phyloP scores from a whole-genome alignment of 2,113 vertebrate genomes.

The Plectropomus leopardus region DNA sequence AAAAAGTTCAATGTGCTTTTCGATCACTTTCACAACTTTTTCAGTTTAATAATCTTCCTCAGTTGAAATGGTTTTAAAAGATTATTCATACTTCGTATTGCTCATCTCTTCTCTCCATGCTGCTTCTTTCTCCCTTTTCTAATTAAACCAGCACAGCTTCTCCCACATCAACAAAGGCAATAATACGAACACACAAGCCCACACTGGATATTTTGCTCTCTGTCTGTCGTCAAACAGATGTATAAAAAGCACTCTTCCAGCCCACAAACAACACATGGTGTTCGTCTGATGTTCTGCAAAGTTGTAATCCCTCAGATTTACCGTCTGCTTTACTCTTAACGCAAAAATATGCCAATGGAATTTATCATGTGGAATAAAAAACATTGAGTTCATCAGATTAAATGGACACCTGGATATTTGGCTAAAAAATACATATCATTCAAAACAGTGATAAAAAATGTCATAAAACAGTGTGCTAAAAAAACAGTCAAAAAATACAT shows the following conservation, averaged over 20 bases:
- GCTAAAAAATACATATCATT: too few relatives aligned
- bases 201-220: not conserved
- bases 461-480: too few relatives aligned
- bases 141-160: conserved; percentile 1
- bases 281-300: not conserved
- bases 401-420: too few relatives aligned
- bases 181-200: conserved; percentile 6
- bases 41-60: not conserved
- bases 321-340: not conserved
- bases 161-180: conserved; percentile 37
- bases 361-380: too few relatives aligned
- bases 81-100: conserved; percentile 14
- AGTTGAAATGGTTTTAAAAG: not conserved
- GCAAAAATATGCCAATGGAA: too few relatives aligned
- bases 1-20: not conserved
- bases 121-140: not conserved
- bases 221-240: not conserved
- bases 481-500: too few relatives aligned
- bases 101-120: not conserved
- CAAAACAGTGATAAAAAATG: too few relatives aligned
- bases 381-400: too few relatives aligned
- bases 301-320: not conserved
- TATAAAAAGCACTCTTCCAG: not conserved
- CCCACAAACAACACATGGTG: not conserved
- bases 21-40: not conserved